A percentile compares a stretch with the other conserved stretches of the same genome.
Evolutionary conservation across 2,113 vertebrate species (phyloP).

Genomic region (Saimiri boliviensis): DNA sequence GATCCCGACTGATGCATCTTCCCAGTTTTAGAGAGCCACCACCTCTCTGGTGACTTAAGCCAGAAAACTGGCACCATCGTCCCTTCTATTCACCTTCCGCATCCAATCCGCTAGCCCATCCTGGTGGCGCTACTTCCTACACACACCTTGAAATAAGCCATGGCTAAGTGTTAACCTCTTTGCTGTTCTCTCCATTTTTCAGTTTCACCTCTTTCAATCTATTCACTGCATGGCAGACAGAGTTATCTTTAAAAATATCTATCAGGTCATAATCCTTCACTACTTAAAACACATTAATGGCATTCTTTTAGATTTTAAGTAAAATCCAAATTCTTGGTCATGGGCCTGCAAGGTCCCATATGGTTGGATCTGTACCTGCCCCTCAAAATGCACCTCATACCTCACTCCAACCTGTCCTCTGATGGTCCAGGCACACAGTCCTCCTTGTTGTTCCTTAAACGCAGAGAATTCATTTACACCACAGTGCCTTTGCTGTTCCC

Average conservation of each 20-base stretch:
- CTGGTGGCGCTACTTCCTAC: neutral
- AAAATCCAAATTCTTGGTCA: neutral
- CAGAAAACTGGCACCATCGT: neutral
- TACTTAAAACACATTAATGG: neutral
- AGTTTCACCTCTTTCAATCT: neutral
- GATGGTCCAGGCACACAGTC: neutral
- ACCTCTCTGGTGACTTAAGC: neutral
- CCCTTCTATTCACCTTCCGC: neutral
- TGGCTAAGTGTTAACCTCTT: neutral
- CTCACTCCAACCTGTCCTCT: neutral
- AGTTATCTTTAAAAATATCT: neutral
- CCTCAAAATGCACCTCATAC: neutral
- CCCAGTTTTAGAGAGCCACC: too few species aligned
- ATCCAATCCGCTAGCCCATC: accelerated
- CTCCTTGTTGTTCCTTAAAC: neutral
- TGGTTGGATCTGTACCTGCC: neutral
- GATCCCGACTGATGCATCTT: neutral
- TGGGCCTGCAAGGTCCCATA: too few species aligned
- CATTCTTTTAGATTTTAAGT: neutral
- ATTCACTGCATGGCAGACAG: neutral
- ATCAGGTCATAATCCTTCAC: neutral
- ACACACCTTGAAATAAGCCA: neutral
- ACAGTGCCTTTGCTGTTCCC: neutral
- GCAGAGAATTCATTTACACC: neutral
- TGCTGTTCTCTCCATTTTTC: neutral